A percentile compares a stretch with the other conserved stretches of the same genome.
Evolutionary conservation across 1,140 invertebrate genomes (phyloP).

Genomic region (Aphaenogaster ashmeadi): DNA sequence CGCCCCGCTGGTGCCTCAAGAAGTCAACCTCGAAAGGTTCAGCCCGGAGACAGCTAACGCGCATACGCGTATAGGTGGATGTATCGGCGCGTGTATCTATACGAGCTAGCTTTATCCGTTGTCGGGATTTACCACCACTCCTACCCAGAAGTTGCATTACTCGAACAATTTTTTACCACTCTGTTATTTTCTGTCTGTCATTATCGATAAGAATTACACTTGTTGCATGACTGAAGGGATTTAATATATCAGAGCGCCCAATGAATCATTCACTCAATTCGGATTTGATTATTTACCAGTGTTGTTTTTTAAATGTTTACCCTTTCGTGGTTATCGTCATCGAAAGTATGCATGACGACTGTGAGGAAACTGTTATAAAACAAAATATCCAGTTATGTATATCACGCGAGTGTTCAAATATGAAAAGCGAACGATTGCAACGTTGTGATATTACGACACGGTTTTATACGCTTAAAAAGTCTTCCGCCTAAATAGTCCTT

Average conservation of each 20-base stretch:
- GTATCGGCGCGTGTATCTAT: constrained; percentile 40
- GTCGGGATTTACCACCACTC: not conserved
- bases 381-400: not conserved
- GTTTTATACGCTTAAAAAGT: not conserved
- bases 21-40: constrained; percentile 78
- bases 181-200: not conserved
- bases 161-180: not conserved
- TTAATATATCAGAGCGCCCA: not conserved
- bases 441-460: not conserved
- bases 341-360: not conserved
- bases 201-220: constrained; percentile 8
- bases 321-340: not conserved
- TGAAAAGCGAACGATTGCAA: not conserved
- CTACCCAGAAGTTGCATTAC: not conserved
- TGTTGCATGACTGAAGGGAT: constrained; percentile 10
- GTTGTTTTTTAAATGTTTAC: not conserved
- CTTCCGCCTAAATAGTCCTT: not conserved
- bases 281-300: not conserved
- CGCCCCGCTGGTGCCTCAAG: constrained; percentile 75
- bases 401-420: not conserved
- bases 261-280: not conserved
- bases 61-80: not conserved
- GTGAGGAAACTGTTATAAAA: not conserved
- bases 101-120: not conserved
- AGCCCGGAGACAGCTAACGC: constrained; percentile 62